These are phyloP conservation scores for Isotomurus palustris DNA, from an alignment of 2,888 invertebrate species.

Conservation along the genomic window DNA sequence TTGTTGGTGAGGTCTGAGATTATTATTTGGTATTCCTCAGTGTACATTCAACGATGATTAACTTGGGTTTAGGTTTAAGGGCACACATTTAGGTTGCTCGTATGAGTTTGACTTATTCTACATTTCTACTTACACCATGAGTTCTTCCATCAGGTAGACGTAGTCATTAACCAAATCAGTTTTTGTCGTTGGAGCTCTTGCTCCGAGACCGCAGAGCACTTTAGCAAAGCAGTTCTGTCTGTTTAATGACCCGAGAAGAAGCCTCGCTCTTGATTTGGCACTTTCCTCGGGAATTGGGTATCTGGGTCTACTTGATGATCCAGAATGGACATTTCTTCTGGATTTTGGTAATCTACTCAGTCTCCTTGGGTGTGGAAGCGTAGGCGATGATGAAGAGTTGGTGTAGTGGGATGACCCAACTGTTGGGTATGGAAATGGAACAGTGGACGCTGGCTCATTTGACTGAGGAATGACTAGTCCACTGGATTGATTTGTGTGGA, in stretches of 20 bases:
- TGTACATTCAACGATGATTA: no score
- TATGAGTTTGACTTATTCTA: no score
- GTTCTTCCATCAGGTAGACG: conserved; percentile 38
- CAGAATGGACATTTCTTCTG: neutral
- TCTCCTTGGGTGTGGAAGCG: neutral
- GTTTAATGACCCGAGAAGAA: conserved; percentile 25
- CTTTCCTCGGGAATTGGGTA: neutral
- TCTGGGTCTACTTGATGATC: neutral
- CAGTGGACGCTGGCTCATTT: no score
- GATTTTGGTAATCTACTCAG: neutral
- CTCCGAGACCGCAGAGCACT: conserved; percentile 62
- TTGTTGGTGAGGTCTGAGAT: no score
- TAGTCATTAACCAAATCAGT: conserved; percentile 40
- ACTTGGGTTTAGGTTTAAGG: no score
- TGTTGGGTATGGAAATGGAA: no score
- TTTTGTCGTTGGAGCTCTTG: conserved; percentile 51
- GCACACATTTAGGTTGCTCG: no score
- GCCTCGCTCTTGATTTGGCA: conserved; percentile 21
- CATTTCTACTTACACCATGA: conserved; percentile 33
- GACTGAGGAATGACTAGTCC: no score
- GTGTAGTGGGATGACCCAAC: no score
- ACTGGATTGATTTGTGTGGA: no score
- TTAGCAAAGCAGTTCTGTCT: conserved; percentile 57
- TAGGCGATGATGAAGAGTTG: neutral
- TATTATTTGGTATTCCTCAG: no score